Evolutionary conservation across 2,888 invertebrate species (phyloP).

Genomic region (Eustalomyia histrio): DNA sequence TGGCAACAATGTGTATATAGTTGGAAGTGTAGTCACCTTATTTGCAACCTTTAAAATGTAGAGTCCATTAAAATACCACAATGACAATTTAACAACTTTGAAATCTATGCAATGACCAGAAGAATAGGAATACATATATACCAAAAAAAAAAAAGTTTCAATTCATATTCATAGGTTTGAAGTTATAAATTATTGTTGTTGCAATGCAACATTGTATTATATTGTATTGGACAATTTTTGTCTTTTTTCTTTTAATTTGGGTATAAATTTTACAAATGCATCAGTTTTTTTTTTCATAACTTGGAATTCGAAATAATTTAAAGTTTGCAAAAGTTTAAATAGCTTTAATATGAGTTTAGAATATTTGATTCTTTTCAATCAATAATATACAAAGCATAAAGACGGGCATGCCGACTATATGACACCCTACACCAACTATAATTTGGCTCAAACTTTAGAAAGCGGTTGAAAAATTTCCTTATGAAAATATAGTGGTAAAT

Average conservation of each 20-base stretch:
- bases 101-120: constrained; percentile 48
- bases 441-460: no score
- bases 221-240: not conserved
- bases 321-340: no score
- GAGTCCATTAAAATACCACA: constrained; percentile 61
- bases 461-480: no score
- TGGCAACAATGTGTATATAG: constrained; percentile 10
- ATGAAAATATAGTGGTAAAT: no score
- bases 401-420: no score
- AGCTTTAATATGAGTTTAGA: no score
- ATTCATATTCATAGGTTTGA: not conserved
- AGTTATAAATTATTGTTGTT: not conserved
- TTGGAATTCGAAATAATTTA: no score
- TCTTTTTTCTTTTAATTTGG: not conserved
- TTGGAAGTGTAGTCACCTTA: constrained; percentile 50
- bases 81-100: constrained; percentile 53
- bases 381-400: no score
- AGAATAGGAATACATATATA: not conserved
- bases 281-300: not conserved
- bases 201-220: not conserved
- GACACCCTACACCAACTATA: no score
- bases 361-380: no score
- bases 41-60: constrained; percentile 57
- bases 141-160: not conserved
- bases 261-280: not conserved